Evolutionary conservation across 2,113 vertebrate species (phyloP), one percentile per base, ranked within the genome.

Genomic region (Vicugna pacos): DNA sequence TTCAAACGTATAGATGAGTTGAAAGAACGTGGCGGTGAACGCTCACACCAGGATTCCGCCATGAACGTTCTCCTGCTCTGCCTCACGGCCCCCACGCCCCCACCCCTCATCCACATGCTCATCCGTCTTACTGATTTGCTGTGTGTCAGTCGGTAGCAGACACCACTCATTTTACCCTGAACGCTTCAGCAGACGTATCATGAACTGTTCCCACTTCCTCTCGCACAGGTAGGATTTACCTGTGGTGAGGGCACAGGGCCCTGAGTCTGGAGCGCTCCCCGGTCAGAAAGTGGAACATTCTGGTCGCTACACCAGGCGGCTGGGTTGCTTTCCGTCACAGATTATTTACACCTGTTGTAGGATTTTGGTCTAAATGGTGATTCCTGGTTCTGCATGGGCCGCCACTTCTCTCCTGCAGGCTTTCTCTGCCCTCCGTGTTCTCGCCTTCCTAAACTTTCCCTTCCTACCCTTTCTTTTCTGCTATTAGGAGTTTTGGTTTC

Each of bases 281-380:
- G 11, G 26, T 13, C 15, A 28, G 17, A 24, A 64, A 13, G 10
- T 8, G 4, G 24, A 28, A 15, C 9, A 1, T 16, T 28, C 0
- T 1, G 0, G 12, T 16, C 12, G 12, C 19, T 9, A 8, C 32
- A 54, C 48, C 75, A 77, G 50, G 19, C 13, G 32, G 75, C 30
- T n/a, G 32, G 30, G 1, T 77, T 14, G 13, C 54, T 19, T 54
- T 54, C 50, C 11, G 0, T 22, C 52, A 4, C 14, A n/a, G 50
- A 14, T 77, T 54, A 14, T 48, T 54, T 54, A 54, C 14, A 22
- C 19, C 48, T 22, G 1, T n/a, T 14, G 75, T 54, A 24, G 52
- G 24, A 14, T 22, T 77, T n/a, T 35, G 75, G 75, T 77, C 11
- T 77, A 54, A 54, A 14, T 8, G 30, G 19, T 28, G 16, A 26